These are phyloP conservation scores for Tragelaphus buxtoni DNA, from an alignment of 2,113 vertebrate species.

Conservation along the genomic window DNA sequence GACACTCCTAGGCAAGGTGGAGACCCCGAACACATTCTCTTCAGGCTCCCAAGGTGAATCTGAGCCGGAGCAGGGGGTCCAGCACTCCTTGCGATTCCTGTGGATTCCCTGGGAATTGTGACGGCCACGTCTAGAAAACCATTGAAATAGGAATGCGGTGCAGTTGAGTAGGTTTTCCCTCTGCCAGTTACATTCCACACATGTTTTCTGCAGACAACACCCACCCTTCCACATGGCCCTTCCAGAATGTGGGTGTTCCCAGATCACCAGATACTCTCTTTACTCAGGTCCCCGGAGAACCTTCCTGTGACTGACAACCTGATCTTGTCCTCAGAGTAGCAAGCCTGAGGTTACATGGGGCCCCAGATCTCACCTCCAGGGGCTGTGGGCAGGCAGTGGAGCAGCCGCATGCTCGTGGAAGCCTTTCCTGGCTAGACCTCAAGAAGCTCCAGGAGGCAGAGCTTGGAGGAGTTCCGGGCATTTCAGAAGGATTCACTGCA, in stretches of 20 bases:
- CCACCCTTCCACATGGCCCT: neutral
- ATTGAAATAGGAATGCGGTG: neutral
- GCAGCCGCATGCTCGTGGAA: accelerated
- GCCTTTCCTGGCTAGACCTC: neutral
- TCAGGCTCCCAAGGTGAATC: neutral
- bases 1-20: neutral
- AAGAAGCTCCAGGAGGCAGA: neutral
- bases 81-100: neutral
- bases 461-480: neutral
- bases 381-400: neutral
- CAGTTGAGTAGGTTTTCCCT: neutral
- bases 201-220: neutral
- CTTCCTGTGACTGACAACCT: neutral
- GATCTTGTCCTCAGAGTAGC: neutral
- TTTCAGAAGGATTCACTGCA: neutral
- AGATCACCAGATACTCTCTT: neutral
- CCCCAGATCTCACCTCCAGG: neutral
- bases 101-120: neutral
- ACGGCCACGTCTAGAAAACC: neutral
- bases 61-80: neutral
- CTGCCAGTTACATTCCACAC: neutral
- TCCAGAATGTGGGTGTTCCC: neutral
- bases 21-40: neutral
- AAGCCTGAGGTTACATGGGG: neutral
- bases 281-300: neutral